Base-by-base conservation (phyloP, 2,113 vertebrate species). In the Microtus montanus region DNA sequence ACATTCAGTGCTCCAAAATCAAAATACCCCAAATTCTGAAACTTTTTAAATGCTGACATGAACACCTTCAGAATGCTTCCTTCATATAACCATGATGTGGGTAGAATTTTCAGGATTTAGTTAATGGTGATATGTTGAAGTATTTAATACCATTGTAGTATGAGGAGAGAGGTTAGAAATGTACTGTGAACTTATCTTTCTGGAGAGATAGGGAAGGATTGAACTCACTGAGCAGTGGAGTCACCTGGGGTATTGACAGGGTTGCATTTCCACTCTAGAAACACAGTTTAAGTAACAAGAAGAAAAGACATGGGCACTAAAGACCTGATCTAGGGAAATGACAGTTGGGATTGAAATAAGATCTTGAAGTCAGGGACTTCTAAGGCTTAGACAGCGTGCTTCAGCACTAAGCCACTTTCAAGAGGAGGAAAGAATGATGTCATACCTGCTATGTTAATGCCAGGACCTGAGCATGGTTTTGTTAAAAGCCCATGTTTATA, bases 281-380 rank as follows among this genome's bases (percentile, higher is more conserved):
- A 96, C 82, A 93, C 63, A 88, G 19, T n/a, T 66, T 91, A 78
- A 71, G n/a, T 47, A 66, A 66, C 70, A 78, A 19, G n/a, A 78
- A 90, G n/a, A 87, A 11, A 2, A 73, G 44, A 78, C n/a, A 47
- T n/a, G 74, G n/a, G 26, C 38, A 44, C 33, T 49, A 49, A 49
- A 49, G 49, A 49, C 49, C 49, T 70, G 47, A 91, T 88, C 2
- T 61, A 41, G 63, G 61, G 79, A 95, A 88, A 80, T 73, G 77
- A 10, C 38, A 41, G 35, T 63, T 80, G 22, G 71, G 38, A 89
- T 20, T 61, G 85, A 89, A 91, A 95, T 85, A 73, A 89, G 64
- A 93, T 68, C 47, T 86, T 85, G 73, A 89, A 80, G 19, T 66
- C 38, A 38, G 33, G 44, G n/a, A 58, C 24, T 87, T 52, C 28